Evolutionary conservation across 2,797 vertebrate genomes (phyloP), one percentile per base, ranked within the genome.

Genomic region (Sus cebifrons): DNA sequence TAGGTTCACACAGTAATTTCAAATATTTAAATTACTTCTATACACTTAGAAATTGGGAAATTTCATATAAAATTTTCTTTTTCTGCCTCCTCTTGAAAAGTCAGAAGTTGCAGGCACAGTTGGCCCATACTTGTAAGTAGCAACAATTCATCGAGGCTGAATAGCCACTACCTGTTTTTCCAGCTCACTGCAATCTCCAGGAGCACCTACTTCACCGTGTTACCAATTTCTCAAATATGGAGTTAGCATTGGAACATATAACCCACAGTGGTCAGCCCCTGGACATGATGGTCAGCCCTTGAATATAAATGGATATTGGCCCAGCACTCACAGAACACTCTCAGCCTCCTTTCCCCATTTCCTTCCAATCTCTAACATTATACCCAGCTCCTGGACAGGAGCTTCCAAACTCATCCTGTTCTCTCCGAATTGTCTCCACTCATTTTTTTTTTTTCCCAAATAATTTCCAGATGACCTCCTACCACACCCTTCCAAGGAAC

Each of bases 401-500:
- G 68, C 70, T 74, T 88, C 82, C 77, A 86, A 81, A 82, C 4
- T 60, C 60, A 92, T 78, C 25, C 73, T 17, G 29, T 68, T 79
- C 62, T 74, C 87, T 95, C 81, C 25, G 68, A 95, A 68, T 87
- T 67, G 60, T 88, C 68, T 68, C 89, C 25, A 36, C 58, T 88
- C 73, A 78, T 21, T 96, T 88, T 93, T 36, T 93, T 36, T 96
- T 96, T 93, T 36, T 36, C 36, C 49, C 92, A 82, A 23, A 77
- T 95, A 71, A 87, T 49, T 97, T 97, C 92, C 88, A 25, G 62
- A 21, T 95, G 94, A 96, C 81, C 87, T 81, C 73, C 64, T 32
- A 49, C 67, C 40, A 32, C 9, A 3, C 3, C 65, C 82, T 71
- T 58, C 14, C 0, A 2, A 89, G 77, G 52, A 94, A 20, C 52